These are phyloP conservation scores for Luffia ferchaultella DNA, from an alignment of 2,888 invertebrate genomes.

Conservation along the genomic window DNA sequence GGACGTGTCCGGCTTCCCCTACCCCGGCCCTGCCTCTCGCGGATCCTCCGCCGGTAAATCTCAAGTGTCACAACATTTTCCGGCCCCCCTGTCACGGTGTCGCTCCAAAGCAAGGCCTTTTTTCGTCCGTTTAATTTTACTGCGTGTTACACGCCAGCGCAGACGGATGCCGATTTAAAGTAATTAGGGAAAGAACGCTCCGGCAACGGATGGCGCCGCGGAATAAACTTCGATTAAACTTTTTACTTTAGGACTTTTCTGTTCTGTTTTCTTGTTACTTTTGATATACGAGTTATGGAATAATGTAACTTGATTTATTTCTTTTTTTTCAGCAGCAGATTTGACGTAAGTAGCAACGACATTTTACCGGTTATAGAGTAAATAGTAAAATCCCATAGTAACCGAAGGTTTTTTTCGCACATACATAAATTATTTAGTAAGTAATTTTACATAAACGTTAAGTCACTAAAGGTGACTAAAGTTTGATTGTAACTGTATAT, in stretches of 20 bases:
- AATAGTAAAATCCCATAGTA: too few species aligned
- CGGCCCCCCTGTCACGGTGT: slow-evolving; percentile 30
- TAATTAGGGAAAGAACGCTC: slow-evolving; percentile 3
- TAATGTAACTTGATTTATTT: background rate
- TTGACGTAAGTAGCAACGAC: background rate
- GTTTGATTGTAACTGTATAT: too few species aligned
- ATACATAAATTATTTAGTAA: too few species aligned
- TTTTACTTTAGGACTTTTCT: background rate
- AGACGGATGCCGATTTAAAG: slow-evolving; percentile 11
- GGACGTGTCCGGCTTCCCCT: background rate
- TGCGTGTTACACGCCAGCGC: slow-evolving; percentile 16
- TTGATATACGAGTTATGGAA: background rate
- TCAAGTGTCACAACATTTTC: slow-evolving; percentile 45
- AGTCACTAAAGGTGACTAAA: too few species aligned
- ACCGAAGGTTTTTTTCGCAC: too few species aligned
- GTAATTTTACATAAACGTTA: too few species aligned
- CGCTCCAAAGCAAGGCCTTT: slow-evolving; percentile 30
- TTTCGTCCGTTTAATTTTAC: slow-evolving; percentile 27
- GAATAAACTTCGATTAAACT: slow-evolving; percentile 2
- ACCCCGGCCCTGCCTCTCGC: slow-evolving; percentile 8
- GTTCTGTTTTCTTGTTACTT: background rate
- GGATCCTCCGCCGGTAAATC: slow-evolving; percentile 37
- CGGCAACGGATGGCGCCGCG: background rate
- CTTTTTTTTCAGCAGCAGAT: background rate
- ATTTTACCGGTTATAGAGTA: background rate